Evolutionary conservation across 2,888 invertebrate genomes (phyloP), one percentile per base, ranked within the genome.

Genomic region (Acronicta aceris): DNA sequence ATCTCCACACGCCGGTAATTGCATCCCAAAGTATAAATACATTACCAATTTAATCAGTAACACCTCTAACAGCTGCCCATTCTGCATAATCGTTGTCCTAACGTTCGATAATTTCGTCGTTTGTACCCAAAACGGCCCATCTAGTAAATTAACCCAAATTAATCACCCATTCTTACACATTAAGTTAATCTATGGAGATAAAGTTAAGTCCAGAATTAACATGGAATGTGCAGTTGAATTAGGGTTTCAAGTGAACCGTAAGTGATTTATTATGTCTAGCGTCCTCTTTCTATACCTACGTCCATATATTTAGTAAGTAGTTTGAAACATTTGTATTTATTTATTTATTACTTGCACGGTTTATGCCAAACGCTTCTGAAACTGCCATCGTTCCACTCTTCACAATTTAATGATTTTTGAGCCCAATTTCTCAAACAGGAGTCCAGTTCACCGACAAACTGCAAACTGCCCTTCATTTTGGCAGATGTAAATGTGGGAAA

Each of bases 131-230:
- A 76, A 57, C 46, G 60, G 49, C 4, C 59, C 51, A 52, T 43
- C 68, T 71, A 71, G 50, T 74, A 78, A 75, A 78, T 78, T 78
- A 75, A 75, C 63, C 62, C 64, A 43, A 75, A 75, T 76, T 78
- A 66, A 76, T 76, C 69, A 76, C 78, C 72, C 65, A 75, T 63
- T 76, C 78, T 78, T 72, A 62, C 56, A 62, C 76, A 78, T 69
- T 65, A 66, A 55, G 41, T 63, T 72, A 76, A 78, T 75, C 76
- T 76, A 68, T 54, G 47, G 65, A 71, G 75, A 76, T 76, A 74
- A 77, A 67, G 58, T 62, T 77, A 62, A 74, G 59, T 58, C 74
- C 62, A 40, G 59, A 60, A 62, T 73, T 58, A 68, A 63, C 65
- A 55, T 72, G 59, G 60, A 62, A 61, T 49, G 60, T 60, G 54